These are phyloP conservation scores for Clupea harengus DNA, from an alignment of 2,113 vertebrate species.

Conservation along the genomic window DNA sequence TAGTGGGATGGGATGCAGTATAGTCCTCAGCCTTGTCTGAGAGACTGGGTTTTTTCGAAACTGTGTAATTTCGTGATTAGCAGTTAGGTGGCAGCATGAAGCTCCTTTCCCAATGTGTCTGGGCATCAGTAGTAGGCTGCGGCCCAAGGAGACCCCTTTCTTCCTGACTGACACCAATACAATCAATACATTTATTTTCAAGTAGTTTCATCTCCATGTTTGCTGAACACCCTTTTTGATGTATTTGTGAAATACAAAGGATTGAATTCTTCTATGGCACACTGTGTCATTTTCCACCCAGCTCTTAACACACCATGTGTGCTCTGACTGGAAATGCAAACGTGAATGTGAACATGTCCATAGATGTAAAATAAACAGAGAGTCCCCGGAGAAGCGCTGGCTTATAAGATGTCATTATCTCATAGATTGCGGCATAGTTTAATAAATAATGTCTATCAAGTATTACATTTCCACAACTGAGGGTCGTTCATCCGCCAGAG, in stretches of 20 bases:
- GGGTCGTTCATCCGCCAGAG: neutral
- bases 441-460: conserved; percentile 41
- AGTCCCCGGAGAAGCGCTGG: neutral
- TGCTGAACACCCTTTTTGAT: neutral
- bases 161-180: neutral
- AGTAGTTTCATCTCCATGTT: neutral
- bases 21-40: neutral
- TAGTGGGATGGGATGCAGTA: neutral
- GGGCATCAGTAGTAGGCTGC: neutral
- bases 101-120: conserved; percentile 38
- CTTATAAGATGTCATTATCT: conserved; percentile 41
- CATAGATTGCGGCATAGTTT: conserved; percentile 35
- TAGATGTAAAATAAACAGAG: neutral
- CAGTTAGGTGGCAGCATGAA: conserved; percentile 74
- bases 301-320: neutral
- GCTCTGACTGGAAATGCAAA: neutral
- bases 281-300: neutral
- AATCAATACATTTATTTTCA: neutral
- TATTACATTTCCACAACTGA: conserved; percentile 26
- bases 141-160: neutral
- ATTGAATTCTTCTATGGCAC: neutral
- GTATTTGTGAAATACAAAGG: neutral
- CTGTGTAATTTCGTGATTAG: conserved; percentile 30
- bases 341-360: neutral
- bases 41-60: neutral